phyloP scores from a whole-genome alignment of 2,797 vertebrate genomes.

The Scolopax bukidnonensis region DNA sequence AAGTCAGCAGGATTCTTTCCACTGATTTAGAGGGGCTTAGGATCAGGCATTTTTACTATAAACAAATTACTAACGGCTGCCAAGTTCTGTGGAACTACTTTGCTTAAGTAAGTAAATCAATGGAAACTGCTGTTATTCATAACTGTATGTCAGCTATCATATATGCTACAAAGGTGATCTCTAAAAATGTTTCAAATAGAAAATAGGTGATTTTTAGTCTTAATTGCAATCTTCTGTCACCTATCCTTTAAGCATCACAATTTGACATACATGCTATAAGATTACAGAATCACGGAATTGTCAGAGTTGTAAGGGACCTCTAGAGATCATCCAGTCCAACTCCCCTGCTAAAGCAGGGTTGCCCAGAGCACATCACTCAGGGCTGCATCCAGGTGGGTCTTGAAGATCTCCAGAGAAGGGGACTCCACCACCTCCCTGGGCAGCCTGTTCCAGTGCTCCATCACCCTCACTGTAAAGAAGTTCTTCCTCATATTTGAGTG shows the following conservation, averaged over 20 bases:
- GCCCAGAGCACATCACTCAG: too few species aligned
- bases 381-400: too few species aligned
- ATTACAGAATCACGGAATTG: background rate
- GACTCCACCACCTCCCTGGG: too few species aligned
- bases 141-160: background rate
- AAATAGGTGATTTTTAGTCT: background rate
- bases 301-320: too few species aligned
- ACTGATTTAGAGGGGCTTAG: slow-evolving; percentile 51
- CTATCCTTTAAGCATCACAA: background rate
- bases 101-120: slow-evolving; percentile 23
- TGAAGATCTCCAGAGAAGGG: too few species aligned
- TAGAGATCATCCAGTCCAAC: too few species aligned
- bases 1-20: slow-evolving; percentile 33
- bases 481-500: too few species aligned
- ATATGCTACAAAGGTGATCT: background rate
- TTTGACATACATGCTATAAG: background rate
- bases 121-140: background rate
- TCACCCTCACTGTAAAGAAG: too few species aligned
- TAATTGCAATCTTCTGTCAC: background rate
- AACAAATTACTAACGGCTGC: slow-evolving; percentile 22
- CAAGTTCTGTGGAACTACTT: slow-evolving; percentile 6
- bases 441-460: too few species aligned
- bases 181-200: background rate
- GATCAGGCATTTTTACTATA: slow-evolving; percentile 36
- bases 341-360: too few species aligned